These are phyloP conservation scores for Drosophila erecta DNA, from an alignment of 1,140 invertebrate genomes.

Conservation along the genomic window DNA sequence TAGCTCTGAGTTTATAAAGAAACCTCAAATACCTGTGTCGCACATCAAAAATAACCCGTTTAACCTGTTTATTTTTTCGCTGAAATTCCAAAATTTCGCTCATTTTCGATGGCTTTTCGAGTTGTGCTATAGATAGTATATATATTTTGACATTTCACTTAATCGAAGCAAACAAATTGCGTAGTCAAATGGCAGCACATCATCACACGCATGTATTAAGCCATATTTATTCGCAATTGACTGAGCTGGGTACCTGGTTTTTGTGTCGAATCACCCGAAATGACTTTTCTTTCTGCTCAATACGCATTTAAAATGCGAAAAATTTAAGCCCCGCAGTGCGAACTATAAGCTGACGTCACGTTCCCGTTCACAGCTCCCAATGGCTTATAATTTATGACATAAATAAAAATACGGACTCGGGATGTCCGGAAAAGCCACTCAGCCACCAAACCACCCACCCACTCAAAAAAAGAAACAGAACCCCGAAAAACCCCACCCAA, in stretches of 20 bases:
- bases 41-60: not conserved
- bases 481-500: constrained; percentile 22
- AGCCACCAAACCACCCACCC: not conserved
- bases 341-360: constrained; percentile 67
- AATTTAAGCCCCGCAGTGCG: constrained; percentile 57
- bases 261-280: constrained; percentile 59
- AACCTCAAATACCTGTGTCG: too few species aligned
- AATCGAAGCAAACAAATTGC: constrained; percentile 31
- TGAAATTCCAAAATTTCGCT: constrained; percentile 29
- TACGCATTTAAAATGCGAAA: constrained; percentile 63
- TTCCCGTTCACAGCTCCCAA: constrained; percentile 75
- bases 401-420: constrained; percentile 72
- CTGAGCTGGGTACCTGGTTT: constrained; percentile 18
- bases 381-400: constrained; percentile 83
- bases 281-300: constrained; percentile 60
- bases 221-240: constrained; percentile 43
- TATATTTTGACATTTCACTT: constrained; percentile 23
- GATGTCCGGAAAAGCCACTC: constrained; percentile 35
- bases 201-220: constrained; percentile 43
- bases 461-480: not conserved
- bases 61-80: constrained; percentile 22
- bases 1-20: too few species aligned
- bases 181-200: constrained; percentile 31
- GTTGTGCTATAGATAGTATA: constrained; percentile 13
- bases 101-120: constrained; percentile 28